A percentile compares a stretch with the other conserved stretches of the same genome.
These are phyloP conservation scores for Terrapene triunguis DNA, from an alignment of 2,113 vertebrate genomes.

Conservation along the genomic window DNA sequence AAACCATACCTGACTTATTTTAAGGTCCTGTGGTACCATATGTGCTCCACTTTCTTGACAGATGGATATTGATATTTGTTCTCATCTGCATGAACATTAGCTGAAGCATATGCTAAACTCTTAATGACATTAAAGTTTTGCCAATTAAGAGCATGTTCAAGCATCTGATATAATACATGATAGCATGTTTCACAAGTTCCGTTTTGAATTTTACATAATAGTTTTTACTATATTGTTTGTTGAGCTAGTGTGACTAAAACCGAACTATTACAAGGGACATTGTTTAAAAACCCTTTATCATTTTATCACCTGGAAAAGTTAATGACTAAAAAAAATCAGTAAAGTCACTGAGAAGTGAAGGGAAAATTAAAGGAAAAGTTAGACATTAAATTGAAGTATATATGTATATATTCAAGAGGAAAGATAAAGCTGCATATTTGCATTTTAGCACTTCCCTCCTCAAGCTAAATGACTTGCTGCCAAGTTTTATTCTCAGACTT, in stretches of 20 bases:
- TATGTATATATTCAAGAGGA: not conserved
- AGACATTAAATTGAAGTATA: not conserved
- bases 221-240: conserved; percentile 59
- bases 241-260: conserved; percentile 37
- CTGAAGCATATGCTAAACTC: conserved; percentile 77
- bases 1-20: conserved; percentile 73
- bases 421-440: not conserved
- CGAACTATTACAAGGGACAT: conserved; percentile 12
- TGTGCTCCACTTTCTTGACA: conserved; percentile 72
- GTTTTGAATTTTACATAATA: conserved; percentile 52
- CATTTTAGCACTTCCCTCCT: not conserved
- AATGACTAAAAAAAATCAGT: conserved; percentile 30
- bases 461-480: not conserved
- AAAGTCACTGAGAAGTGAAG: not conserved
- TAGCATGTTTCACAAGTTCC: conserved; percentile 62
- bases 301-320: conserved; percentile 27
- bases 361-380: not conserved
- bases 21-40: conserved; percentile 74
- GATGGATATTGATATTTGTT: conserved; percentile 79
- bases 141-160: conserved; percentile 76
- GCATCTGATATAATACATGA: conserved; percentile 63
- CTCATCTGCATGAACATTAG: conserved; percentile 76
- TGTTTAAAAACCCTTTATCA: conserved; percentile 5
- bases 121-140: conserved; percentile 77
- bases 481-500: not conserved